A percentile compares a stretch with the other conserved stretches of the same genome.
Conservation (phyloP, 2,888 invertebrate genomes). For the Diplazon laetatorius region DNA sequence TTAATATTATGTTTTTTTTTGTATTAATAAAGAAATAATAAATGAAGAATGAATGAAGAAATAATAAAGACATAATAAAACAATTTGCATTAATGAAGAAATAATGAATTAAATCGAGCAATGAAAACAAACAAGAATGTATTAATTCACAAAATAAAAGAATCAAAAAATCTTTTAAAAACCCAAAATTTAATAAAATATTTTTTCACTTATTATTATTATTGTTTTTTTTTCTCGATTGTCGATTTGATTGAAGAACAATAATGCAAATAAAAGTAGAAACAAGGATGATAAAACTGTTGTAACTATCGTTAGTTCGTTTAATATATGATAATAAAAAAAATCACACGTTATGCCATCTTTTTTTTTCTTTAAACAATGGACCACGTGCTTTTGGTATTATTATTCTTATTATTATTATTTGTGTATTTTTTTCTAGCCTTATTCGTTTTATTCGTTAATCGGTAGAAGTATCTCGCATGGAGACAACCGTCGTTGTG, state of each 20-base stretch:
- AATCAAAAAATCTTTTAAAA: too few relatives aligned
- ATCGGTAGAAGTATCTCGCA: slow-evolving; percentile 34
- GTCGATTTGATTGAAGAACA: too few relatives aligned
- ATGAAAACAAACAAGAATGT: too few relatives aligned
- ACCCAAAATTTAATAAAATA: too few relatives aligned
- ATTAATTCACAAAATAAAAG: too few relatives aligned
- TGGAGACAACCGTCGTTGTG: slow-evolving; percentile 52
- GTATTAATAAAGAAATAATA: background rate
- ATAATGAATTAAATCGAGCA: too few relatives aligned
- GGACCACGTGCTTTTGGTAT: background rate
- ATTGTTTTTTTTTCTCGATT: too few relatives aligned
- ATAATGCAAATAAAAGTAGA: too few relatives aligned
- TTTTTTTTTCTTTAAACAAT: background rate
- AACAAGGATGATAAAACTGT: too few relatives aligned
- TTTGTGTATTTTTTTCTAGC: slow-evolving; percentile 3
- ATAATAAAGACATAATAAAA: background rate
- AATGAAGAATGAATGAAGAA: background rate
- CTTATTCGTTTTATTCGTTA: slow-evolving; percentile 24
- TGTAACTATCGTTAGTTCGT: background rate
- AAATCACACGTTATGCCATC: background rate
- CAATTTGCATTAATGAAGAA: too few relatives aligned
- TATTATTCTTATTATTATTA: background rate
- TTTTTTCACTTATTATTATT: too few relatives aligned
- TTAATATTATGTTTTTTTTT: too few relatives aligned
- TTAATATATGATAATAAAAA: background rate